phyloP scores from a whole-genome alignment of 1,140 invertebrate species.

The Drosophila teissieri region DNA sequence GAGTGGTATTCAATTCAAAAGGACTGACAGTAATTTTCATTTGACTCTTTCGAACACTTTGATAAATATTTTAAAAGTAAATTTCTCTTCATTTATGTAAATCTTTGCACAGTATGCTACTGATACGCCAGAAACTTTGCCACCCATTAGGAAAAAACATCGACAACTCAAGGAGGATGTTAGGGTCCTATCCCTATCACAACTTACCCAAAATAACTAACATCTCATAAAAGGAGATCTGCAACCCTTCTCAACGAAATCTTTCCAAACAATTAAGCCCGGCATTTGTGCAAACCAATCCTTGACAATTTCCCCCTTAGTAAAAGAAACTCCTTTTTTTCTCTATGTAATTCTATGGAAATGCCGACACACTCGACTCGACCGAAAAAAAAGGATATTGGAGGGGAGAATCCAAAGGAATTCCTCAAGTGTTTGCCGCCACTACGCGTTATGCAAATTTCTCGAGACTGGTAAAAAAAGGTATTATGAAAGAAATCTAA shows the following conservation, averaged over 20 bases:
- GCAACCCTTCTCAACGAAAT: conserved; percentile 34
- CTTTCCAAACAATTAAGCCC: conserved; percentile 72
- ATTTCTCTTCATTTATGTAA: too few relatives aligned
- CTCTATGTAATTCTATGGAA: conserved; percentile 36
- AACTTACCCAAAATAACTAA: conserved; percentile 31
- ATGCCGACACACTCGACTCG: conserved; percentile 70
- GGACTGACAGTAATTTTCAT: too few relatives aligned
- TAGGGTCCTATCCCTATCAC: conserved; percentile 22
- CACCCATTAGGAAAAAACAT: neutral
- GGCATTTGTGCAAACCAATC: conserved; percentile 48
- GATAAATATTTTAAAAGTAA: too few relatives aligned
- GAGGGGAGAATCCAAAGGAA: conserved; percentile 66
- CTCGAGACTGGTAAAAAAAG: conserved; percentile 31
- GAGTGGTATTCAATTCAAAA: neutral
- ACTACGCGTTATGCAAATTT: conserved; percentile 72
- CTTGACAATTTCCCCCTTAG: conserved; percentile 47
- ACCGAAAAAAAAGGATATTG: conserved; percentile 36
- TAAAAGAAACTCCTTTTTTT: conserved; percentile 35
- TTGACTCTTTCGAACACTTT: too few relatives aligned
- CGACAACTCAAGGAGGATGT: neutral
- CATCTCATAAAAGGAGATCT: conserved; percentile 25
- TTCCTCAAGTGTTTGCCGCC: conserved; percentile 58
- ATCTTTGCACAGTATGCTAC: too few relatives aligned
- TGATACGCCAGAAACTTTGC: neutral
- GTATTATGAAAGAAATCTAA: conserved; percentile 58